Base-by-base conservation (phyloP, 2,888 invertebrate genomes). In the Pristionchus arcanus region DNA sequence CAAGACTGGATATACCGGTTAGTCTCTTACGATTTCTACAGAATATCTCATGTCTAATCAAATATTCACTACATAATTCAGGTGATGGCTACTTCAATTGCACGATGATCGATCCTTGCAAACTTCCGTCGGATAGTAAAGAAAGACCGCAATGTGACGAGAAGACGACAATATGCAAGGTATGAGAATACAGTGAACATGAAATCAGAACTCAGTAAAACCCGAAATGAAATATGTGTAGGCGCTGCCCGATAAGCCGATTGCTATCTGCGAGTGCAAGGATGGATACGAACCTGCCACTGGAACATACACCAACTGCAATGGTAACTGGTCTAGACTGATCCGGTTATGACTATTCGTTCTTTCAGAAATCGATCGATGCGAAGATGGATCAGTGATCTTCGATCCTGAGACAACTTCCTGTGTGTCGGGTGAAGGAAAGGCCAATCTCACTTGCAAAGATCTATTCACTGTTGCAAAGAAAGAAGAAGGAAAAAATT, bases 81-180 rank as follows among this genome's bases (percentile, higher is more conserved):
- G 89, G 89, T 28, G 89, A 89, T 42, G 89, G 89, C 25, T 21
- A 42, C 16, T 15, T 53, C 31, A 89, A 89, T 34, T 89, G 89
- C 63, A 66, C 55, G 16, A 13, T 59, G 25, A n/a, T 25, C 21
- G 81, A 89, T 28, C 13, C 15, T 28, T 89, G 89, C 37, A 49
- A 87, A 7, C 21, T 31, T 25, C n/a, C 28, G 11, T 13, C 13
- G 34, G 74, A 28, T 34, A 53, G 71, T 9, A 21, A 37, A 66
- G 37, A 87, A 87, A 15, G 21, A 53, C 83, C n/a, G 25, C 55
- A 21, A 74, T 86, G 86, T 31, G 86, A 86, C 37, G 37, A 3
- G 25, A 66, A 34, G 53, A 15, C 86, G 21, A 86, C 86, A 13
- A 34, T n/a, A 19, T 86, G 86, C 31, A n/a, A 66, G 53, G 86